Percentiles rank a stretch among this genome's conserved stretches.
These are phyloP conservation scores for Hyperoplus immaculatus DNA, from an alignment of 2,797 vertebrate species.

Conservation along the genomic window DNA sequence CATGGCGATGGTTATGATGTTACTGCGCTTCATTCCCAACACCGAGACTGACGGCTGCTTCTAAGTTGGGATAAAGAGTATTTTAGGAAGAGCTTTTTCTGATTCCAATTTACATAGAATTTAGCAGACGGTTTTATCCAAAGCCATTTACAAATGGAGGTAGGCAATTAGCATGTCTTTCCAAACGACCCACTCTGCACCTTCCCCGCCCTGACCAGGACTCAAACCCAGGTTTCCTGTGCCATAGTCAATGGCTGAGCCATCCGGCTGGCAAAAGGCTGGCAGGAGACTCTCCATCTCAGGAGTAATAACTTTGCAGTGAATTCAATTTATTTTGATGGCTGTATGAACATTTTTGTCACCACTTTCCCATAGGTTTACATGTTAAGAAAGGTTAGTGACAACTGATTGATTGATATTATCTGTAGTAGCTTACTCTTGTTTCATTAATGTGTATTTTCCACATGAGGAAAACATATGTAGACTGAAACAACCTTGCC, in stretches of 20 bases:
- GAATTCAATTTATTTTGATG: background rate
- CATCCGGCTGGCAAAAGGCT: background rate
- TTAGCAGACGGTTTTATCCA: no score
- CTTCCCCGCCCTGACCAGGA: no score
- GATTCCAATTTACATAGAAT: background rate
- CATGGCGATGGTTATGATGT: conserved; percentile 87
- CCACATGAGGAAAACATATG: background rate
- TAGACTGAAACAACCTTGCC: background rate
- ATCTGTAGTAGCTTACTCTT: background rate
- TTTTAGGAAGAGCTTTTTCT: background rate
- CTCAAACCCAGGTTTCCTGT: no score
- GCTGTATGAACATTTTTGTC: background rate
- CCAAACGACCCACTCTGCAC: no score
- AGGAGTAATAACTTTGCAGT: background rate
- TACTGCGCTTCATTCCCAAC: conserved; percentile 84
- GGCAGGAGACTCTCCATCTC: background rate
- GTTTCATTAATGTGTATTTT: background rate
- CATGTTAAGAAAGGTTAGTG: background rate
- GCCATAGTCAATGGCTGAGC: no score
- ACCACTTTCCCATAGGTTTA: background rate
- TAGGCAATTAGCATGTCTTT: no score
- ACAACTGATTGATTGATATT: background rate
- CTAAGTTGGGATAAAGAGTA: conserved; percentile 41
- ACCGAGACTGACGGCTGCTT: conserved; percentile 79
- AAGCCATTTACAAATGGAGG: no score